A percentile compares a stretch with the other conserved stretches of the same genome.
These are phyloP conservation scores for Brevipalpus yothersi DNA, from an alignment of 1,140 invertebrate genomes.

Conservation along the genomic window DNA sequence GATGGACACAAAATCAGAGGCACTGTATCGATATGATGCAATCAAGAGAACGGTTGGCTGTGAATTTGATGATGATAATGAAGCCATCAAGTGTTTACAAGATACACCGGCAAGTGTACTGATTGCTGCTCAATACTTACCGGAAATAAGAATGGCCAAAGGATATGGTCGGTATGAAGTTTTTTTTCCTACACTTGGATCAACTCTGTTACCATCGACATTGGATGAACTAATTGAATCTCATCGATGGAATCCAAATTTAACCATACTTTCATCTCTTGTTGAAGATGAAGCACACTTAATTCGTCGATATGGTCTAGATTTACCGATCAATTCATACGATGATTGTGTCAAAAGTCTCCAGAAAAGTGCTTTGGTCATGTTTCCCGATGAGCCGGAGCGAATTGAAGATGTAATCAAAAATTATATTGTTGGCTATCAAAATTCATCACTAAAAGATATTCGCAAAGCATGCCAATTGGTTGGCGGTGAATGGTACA, in stretches of 20 bases:
- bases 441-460: not conserved
- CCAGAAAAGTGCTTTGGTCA: too few relatives aligned
- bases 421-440: not conserved
- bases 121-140: not conserved
- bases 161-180: not conserved
- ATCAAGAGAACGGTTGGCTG: not conserved
- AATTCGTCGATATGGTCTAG: not conserved
- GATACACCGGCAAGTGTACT: not conserved
- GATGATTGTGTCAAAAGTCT: not conserved
- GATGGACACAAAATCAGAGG: not conserved
- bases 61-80: not conserved
- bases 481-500: not conserved
- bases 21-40: not conserved
- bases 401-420: not conserved
- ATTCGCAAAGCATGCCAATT: not conserved
- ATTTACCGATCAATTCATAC: not conserved
- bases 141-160: not conserved
- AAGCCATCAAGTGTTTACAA: not conserved
- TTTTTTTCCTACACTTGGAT: not conserved
- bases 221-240: not conserved
- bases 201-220: not conserved
- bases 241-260: not conserved
- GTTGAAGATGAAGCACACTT: not conserved
- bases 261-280: not conserved
- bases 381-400: not conserved